Evolutionary conservation across 2,888 invertebrate genomes (phyloP).

Genomic region (Drosophila melanocephala): DNA sequence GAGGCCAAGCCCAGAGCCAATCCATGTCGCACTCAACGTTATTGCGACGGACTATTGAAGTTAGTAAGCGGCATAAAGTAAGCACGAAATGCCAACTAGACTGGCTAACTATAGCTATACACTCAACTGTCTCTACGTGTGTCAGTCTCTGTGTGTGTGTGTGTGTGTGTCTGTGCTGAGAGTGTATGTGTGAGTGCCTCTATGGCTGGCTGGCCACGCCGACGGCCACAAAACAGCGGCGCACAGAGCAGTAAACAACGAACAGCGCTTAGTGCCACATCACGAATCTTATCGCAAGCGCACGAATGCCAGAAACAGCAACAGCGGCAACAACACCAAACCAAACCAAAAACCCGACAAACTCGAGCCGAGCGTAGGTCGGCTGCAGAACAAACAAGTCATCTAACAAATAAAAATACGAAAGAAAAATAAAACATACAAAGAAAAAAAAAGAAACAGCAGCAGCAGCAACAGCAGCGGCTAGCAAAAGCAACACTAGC

Average conservation of each 20-base stretch:
- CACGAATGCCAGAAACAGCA: constrained; percentile 60
- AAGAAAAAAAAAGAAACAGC: constrained; percentile 9
- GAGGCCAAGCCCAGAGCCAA: constrained; percentile 51
- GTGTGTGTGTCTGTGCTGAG: constrained; percentile 25
- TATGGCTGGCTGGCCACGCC: constrained; percentile 78
- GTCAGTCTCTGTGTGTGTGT: constrained; percentile 6
- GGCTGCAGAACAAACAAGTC: constrained; percentile 80
- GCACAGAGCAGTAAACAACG: constrained; percentile 77
- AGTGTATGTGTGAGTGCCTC: constrained; percentile 62
- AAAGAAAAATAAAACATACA: constrained; percentile 26
- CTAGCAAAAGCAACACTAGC: constrained; percentile 56
- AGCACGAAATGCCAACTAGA: constrained; percentile 81
- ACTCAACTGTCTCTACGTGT: constrained; percentile 38
- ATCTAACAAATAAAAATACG: constrained; percentile 57
- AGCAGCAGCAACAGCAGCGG: constrained; percentile 27
- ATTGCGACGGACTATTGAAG: constrained; percentile 59
- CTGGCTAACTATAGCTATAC: constrained; percentile 65
- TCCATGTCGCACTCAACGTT: constrained; percentile 36
- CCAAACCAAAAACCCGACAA: constrained; percentile 48
- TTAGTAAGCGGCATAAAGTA: constrained; percentile 78
- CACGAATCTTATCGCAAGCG: constrained; percentile 79
- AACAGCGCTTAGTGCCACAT: constrained; percentile 82
- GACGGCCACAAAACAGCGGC: constrained; percentile 80
- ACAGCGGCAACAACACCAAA: constrained; percentile 38
- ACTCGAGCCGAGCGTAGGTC: constrained; percentile 63